Conservation (phyloP, 35 echinoderm and acorn worm species). For the Apostichopus californicus region DNA sequence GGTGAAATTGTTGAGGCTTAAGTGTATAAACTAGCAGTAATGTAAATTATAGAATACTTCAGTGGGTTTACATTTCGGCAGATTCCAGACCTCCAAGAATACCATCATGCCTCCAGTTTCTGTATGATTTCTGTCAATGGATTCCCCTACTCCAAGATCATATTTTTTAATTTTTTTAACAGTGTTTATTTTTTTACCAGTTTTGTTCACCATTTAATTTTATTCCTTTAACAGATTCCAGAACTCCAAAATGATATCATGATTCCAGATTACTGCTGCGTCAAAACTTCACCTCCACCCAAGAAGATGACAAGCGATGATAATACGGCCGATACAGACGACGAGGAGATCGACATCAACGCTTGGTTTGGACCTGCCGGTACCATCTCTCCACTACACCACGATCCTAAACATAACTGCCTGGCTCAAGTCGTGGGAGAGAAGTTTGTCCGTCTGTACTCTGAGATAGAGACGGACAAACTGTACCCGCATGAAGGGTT, state of each 20-base stretch:
- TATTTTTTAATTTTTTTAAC: not conserved
- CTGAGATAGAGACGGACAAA: constrained; percentile 42
- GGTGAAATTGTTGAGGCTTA: no score
- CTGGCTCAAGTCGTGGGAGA: constrained; percentile 81
- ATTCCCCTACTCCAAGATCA: constrained; percentile 88
- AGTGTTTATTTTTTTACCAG: no score
- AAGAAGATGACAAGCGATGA: not conserved
- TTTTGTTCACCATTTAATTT: no score
- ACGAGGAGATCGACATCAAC: constrained; percentile 93
- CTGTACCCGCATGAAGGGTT: constrained; percentile 77
- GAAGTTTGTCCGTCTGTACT: constrained; percentile 84
- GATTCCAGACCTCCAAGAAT: no score
- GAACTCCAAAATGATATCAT: constrained; percentile 85
- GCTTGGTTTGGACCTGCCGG: constrained; percentile 98
- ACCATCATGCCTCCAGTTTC: no score
- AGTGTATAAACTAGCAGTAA: no score
- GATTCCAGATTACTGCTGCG: constrained; percentile 94
- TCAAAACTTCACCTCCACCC: constrained; percentile 27
- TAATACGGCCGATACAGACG: constrained; percentile 17
- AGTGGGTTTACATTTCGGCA: no score
- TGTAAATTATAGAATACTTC: no score
- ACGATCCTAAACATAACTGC: constrained; percentile 95
- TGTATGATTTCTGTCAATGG: not conserved
- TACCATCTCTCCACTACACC: constrained; percentile 86
- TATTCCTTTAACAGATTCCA: constrained; percentile 69